A percentile compares a stretch with the other conserved stretches of the same genome.
Conservation (phyloP, 2,888 invertebrate species). For the Sphaerophoria rueppellii region DNA sequence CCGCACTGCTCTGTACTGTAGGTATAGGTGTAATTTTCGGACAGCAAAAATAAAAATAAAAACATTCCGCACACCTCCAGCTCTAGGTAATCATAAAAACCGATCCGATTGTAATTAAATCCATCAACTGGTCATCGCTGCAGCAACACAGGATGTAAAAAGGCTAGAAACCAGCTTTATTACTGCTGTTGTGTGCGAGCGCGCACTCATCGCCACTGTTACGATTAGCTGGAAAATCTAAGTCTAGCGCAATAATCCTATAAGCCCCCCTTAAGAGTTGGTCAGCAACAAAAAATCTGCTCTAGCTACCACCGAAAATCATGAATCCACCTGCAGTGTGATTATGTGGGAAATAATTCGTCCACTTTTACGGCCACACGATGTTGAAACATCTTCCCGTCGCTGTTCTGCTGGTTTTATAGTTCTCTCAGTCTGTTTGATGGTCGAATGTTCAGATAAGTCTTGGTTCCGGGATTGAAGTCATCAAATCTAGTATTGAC, state of each 20-base stretch:
- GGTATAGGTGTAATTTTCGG: slow-evolving; percentile 7
- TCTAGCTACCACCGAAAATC: slow-evolving; percentile 23
- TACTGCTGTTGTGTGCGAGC: neutral
- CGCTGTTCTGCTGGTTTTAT: slow-evolving; percentile 40
- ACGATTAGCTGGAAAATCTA: slow-evolving; percentile 18
- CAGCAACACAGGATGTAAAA: slow-evolving; percentile 17
- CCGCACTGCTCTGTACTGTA: neutral
- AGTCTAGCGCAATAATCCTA: slow-evolving; percentile 14
- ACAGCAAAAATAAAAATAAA: neutral
- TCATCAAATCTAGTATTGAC: slow-evolving; percentile 58
- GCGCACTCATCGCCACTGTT: neutral
- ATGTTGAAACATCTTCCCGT: slow-evolving; percentile 49
- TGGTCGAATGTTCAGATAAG: slow-evolving; percentile 5
- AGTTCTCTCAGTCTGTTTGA: neutral
- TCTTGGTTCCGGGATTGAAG: neutral
- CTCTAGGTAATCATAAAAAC: slow-evolving; percentile 41
- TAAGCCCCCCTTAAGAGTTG: neutral
- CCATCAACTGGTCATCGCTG: slow-evolving; percentile 52
- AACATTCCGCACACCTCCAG: neutral
- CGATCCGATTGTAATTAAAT: slow-evolving; percentile 51
- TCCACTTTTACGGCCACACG: slow-evolving; percentile 52
- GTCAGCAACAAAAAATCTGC: neutral
- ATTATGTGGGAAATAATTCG: no score
- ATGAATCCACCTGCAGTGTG: no score
- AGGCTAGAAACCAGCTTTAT: slow-evolving; percentile 17